phyloP scores from a whole-genome alignment of 2,888 invertebrate species.

The Brenthis daphne region DNA sequence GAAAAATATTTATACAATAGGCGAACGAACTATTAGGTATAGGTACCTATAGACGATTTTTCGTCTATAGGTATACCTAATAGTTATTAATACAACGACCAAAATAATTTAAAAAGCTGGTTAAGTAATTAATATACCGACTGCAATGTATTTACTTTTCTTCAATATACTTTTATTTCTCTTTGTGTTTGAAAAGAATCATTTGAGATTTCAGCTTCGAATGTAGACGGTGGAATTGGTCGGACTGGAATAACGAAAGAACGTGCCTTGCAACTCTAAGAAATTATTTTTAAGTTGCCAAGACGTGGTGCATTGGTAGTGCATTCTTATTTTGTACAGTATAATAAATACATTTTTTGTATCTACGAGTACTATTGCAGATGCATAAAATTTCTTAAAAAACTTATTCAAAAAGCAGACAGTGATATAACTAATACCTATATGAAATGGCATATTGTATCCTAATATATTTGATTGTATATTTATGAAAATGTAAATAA shows the following conservation, averaged over 20 bases:
- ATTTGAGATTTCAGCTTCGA: slow-evolving; percentile 60
- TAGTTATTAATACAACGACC: not conserved
- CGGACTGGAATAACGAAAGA: slow-evolving; percentile 69
- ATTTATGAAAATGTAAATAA: not conserved
- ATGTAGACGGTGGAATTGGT: slow-evolving; percentile 63
- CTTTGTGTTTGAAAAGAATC: slow-evolving; percentile 47
- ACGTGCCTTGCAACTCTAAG: slow-evolving; percentile 73
- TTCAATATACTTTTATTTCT: slow-evolving; percentile 46
- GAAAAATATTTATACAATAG: too few species aligned
- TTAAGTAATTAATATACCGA: not conserved
- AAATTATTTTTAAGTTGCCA: slow-evolving; percentile 63
- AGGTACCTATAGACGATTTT: too few species aligned
- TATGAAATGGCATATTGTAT: too few species aligned
- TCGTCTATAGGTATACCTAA: too few species aligned
- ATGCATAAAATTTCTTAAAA: not conserved
- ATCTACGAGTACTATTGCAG: too few species aligned
- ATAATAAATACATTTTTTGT: not conserved
- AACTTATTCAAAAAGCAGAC: not conserved
- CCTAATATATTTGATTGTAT: not conserved
- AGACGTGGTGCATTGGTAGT: slow-evolving; percentile 28
- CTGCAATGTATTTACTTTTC: slow-evolving; percentile 23
- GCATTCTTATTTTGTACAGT: not conserved
- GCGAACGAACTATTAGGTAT: too few species aligned
- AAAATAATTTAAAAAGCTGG: not conserved
- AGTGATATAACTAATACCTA: not conserved